These are phyloP conservation scores for Petrocephalus schoutedeni DNA, from an alignment of 2,797 vertebrate genomes.

Conservation along the genomic window DNA sequence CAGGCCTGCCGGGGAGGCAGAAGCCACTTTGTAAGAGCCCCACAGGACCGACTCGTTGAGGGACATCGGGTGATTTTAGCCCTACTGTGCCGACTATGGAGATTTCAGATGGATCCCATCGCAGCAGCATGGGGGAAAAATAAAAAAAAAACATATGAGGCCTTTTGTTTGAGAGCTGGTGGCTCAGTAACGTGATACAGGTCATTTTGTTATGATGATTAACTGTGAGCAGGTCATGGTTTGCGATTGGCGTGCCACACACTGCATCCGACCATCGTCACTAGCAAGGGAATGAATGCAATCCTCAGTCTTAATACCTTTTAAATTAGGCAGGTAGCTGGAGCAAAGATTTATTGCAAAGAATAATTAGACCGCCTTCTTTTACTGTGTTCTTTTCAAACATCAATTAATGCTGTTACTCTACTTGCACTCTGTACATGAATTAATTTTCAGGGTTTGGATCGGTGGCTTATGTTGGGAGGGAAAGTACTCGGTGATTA, in stretches of 20 bases:
- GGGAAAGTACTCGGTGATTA: constrained; percentile 10
- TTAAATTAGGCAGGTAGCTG: constrained; percentile 1
- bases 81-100: neutral
- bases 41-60: neutral
- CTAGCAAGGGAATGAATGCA: neutral
- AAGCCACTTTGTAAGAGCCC: neutral
- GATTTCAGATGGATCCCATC: neutral
- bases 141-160: neutral
- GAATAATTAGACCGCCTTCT: neutral
- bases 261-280: neutral
- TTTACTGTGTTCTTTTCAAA: neutral
- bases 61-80: neutral
- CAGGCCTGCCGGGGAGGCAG: neutral
- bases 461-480: constrained; percentile 8
- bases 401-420: neutral
- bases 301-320: neutral
- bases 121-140: neutral
- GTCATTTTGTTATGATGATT: neutral
- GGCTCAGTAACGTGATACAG: neutral
- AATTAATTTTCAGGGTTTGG: constrained; percentile 17
- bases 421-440: constrained; percentile 3
- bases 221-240: neutral
- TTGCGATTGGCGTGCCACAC: neutral
- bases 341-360: neutral
- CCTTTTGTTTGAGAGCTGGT: neutral